Evolutionary conservation across 2,113 vertebrate species (phyloP).

Genomic region (Pterophyllum scalare): DNA sequence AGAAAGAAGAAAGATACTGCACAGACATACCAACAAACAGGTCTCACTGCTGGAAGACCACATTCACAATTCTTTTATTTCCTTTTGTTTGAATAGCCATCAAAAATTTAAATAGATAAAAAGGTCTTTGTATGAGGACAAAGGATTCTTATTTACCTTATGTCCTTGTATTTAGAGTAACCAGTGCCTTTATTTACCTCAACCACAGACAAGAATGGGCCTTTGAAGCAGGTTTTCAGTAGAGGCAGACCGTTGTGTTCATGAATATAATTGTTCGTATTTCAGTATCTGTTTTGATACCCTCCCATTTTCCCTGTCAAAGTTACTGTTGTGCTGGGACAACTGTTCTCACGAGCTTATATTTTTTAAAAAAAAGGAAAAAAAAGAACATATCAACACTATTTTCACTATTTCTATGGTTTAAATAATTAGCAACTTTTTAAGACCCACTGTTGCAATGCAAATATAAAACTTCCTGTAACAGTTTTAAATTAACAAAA

Average conservation of each 20-base stretch:
- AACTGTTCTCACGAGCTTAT: not conserved
- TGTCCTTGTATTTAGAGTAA: not conserved
- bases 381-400: not conserved
- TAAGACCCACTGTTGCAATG: not conserved
- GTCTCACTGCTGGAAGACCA: not conserved
- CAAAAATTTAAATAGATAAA: slow-evolving; percentile 27
- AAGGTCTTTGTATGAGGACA: slow-evolving; percentile 45
- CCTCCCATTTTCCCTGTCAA: not conserved
- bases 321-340: not conserved
- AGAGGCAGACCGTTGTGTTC: not conserved
- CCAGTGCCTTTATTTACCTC: not conserved
- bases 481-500: not conserved
- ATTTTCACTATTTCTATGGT: not conserved
- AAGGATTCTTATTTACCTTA: slow-evolving; percentile 18
- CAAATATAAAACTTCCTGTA: not conserved
- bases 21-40: not conserved
- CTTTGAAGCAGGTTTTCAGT: not conserved
- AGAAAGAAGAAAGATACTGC: not conserved
- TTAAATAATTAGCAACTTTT: not conserved
- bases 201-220: not conserved
- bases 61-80: slow-evolving; percentile 46
- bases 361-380: not conserved
- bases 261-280: not conserved
- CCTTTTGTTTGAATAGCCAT: slow-evolving; percentile 20
- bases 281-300: not conserved